Percentiles rank a stretch among this genome's conserved stretches.
Evolutionary conservation across 1,140 invertebrate genomes (phyloP).

Genomic region (Heliconius hermathena): DNA sequence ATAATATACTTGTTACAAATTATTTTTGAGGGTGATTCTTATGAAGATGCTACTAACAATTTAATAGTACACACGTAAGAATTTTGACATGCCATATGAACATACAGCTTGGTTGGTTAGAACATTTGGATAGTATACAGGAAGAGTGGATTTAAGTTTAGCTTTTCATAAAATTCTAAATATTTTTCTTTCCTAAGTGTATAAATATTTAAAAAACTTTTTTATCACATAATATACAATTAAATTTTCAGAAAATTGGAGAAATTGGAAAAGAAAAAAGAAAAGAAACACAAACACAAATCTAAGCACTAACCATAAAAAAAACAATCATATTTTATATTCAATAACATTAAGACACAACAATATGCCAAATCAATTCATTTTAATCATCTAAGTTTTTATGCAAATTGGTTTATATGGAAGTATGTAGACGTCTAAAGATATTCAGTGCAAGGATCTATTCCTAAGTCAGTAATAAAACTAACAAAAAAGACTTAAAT

Average conservation of each 20-base stretch:
- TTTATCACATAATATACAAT: background rate
- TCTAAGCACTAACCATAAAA: slow-evolving; percentile 53
- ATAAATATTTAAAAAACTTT: too few species aligned
- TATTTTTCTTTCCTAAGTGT: too few species aligned
- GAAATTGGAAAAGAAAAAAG: slow-evolving; percentile 87
- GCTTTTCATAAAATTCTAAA: too few species aligned
- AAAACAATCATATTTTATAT: too few species aligned
- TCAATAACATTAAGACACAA: too few species aligned
- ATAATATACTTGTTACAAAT: background rate
- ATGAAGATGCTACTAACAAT: too few species aligned
- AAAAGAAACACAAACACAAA: slow-evolving; percentile 82
- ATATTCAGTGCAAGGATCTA: background rate
- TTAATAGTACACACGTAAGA: too few species aligned
- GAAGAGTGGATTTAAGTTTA: too few species aligned
- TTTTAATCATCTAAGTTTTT: background rate
- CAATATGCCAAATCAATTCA: background rate
- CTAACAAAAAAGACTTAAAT: background rate
- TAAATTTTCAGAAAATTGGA: slow-evolving; percentile 86
- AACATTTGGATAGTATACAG: too few species aligned
- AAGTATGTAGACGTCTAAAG: background rate
- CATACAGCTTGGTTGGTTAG: too few species aligned
- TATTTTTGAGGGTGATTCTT: too few species aligned
- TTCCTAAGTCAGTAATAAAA: background rate
- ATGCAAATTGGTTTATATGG: background rate
- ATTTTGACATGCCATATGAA: too few species aligned